phyloP scores from a whole-genome alignment of 2,888 invertebrate genomes.

The Ophioninae sp. region DNA sequence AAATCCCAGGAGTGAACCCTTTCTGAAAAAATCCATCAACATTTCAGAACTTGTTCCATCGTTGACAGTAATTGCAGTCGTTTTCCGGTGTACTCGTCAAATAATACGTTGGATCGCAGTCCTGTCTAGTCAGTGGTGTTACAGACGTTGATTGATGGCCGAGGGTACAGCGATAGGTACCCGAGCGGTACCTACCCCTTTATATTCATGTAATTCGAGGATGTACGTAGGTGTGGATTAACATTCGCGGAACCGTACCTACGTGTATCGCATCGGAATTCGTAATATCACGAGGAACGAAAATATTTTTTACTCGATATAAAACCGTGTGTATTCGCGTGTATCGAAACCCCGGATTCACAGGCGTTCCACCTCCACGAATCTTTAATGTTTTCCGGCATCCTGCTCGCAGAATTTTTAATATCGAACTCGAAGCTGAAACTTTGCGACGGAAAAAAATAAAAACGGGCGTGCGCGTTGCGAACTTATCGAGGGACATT shows the following conservation, averaged over 20 bases:
- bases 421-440: slow-evolving; percentile 29
- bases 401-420: slow-evolving; percentile 30
- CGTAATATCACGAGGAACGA: background rate
- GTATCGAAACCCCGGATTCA: background rate
- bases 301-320: background rate
- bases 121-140: background rate
- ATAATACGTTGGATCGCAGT: slow-evolving; percentile 48
- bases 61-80: slow-evolving; percentile 49
- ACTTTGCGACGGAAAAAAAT: background rate
- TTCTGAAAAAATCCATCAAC: slow-evolving; percentile 26
- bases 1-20: slow-evolving; percentile 9
- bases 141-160: slow-evolving; percentile 17
- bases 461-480: background rate
- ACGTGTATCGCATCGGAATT: background rate
- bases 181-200: background rate
- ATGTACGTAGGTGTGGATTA: background rate
- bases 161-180: background rate
- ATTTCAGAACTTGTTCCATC: slow-evolving; percentile 36
- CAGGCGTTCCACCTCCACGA: background rate
- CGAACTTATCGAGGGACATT: background rate
- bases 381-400: slow-evolving; percentile 22
- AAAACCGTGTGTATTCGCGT: background rate
- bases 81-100: slow-evolving; percentile 54
- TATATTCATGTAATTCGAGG: background rate
- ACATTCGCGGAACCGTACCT: background rate